A percentile compares a stretch with the other conserved stretches of the same genome.
Conservation (phyloP, 2,797 vertebrate genomes). For the Amblyopsis hoosieri region DNA sequence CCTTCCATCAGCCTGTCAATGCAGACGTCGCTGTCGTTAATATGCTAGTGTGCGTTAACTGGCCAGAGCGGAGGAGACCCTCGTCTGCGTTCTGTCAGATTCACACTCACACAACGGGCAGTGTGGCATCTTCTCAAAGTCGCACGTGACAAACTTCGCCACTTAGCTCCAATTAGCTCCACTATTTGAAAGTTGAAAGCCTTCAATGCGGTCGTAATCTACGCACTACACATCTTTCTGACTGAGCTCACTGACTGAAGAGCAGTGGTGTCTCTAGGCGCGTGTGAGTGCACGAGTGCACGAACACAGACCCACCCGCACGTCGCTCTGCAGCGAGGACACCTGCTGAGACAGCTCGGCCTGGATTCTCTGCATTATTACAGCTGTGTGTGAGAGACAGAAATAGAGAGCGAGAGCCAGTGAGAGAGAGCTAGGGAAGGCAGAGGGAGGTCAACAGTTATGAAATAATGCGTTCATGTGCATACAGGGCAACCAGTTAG, state of each 20-base stretch:
- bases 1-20: slow-evolving; percentile 81
- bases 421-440: background rate
- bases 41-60: no score
- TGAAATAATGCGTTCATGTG: background rate
- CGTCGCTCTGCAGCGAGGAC: slow-evolving; percentile 91
- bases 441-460: background rate
- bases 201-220: no score
- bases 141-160: no score
- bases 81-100: no score
- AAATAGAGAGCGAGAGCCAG: background rate
- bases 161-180: no score
- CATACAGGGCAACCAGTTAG: no score
- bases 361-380: slow-evolving; percentile 91
- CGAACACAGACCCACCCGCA: slow-evolving; percentile 82
- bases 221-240: background rate
- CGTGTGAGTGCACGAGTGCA: background rate
- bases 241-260: no score
- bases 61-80: no score
- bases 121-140: no score
- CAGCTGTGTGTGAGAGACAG: slow-evolving; percentile 68
- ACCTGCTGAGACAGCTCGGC: slow-evolving; percentile 92
- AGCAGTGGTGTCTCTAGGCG: no score
- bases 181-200: no score
- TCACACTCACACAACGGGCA: no score
- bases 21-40: background rate